Percentiles rank a stretch among this genome's conserved stretches.
These are phyloP conservation scores for Phoxinus dragarum DNA, from an alignment of 2,797 vertebrate genomes.

Conservation along the genomic window DNA sequence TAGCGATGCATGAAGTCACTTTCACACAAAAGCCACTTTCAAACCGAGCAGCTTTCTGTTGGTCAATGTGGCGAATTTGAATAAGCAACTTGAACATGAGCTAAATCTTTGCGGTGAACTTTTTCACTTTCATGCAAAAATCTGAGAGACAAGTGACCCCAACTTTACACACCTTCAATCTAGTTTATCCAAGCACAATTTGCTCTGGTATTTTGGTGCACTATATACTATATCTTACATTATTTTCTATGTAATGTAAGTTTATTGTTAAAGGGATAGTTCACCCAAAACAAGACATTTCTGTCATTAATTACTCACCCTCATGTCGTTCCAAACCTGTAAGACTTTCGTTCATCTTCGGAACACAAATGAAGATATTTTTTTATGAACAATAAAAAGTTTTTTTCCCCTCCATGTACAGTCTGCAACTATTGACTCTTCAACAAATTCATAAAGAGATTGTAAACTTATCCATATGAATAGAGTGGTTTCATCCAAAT, in stretches of 20 bases:
- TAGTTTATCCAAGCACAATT: background rate
- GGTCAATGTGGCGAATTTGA: background rate
- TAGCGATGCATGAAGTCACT: background rate
- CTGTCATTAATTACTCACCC: background rate
- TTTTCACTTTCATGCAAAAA: background rate
- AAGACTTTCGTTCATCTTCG: too few relatives aligned
- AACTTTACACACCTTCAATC: background rate
- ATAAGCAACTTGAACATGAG: background rate
- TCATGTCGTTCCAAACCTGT: too few relatives aligned
- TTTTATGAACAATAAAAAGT: too few relatives aligned
- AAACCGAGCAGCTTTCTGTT: background rate
- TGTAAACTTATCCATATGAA: too few relatives aligned
- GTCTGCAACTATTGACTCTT: too few relatives aligned
- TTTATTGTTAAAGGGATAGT: background rate
- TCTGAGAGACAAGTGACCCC: background rate
- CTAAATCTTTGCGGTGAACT: background rate
- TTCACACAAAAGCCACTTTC: background rate
- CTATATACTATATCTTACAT: background rate
- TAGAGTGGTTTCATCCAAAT: too few relatives aligned
- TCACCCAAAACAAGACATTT: background rate
- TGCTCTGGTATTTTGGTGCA: background rate
- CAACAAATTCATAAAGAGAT: too few relatives aligned
- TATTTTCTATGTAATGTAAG: background rate
- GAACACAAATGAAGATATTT: too few relatives aligned
- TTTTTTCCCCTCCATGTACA: too few relatives aligned